Base-by-base conservation (phyloP, 2,797 vertebrate species). In the Melanotaenia nigrans region DNA sequence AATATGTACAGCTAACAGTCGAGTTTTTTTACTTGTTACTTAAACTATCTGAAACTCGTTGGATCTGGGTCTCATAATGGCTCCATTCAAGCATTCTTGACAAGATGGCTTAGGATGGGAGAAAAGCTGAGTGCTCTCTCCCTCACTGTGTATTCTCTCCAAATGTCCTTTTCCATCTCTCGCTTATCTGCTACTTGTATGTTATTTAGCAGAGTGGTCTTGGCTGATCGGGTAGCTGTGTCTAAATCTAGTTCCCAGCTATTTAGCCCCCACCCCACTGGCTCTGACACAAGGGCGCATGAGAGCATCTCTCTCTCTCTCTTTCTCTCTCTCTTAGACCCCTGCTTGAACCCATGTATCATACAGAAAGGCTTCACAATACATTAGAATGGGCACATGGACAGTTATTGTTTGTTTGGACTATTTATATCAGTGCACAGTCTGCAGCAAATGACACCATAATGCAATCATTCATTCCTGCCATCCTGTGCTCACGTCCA, bases 341-440 rank as follows among this genome's bases (percentile, higher is more conserved):
- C 75, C 71, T 22, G 65, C 70, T 68, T 92, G 87, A 90, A 90
- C 87, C 75, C 81, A 74, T 71, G 77, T 75, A 82, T 79, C 78
- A 79, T 77, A 78, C 73, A 85, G 73, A 66, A 18, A 82, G 85
- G 75, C 79, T 79, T 90, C 83, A 81, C 71, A 81, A 56, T 78
- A 79, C 76, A 84, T 74, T 59, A 59, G 71, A 84, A 82, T 59
- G 76, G 79, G 54, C 68, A 81, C 72, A 76, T 42, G 78, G 83
- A 89, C 85, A 79, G 83, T 86, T 86, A 85, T 89, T 90, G 81
- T 92, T 90, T 86, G 82, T 90, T 90, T 87, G 83, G 81, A 85
- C 87, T 85, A 86, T 89, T 87, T 82, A 90, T 81, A 81, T 89
- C 85, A 81, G 56, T 83, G 79, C 77, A 82, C 76, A 82, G 82